phyloP scores from a whole-genome alignment of 2,113 vertebrate genomes.

The Myotis lucifugus region DNA sequence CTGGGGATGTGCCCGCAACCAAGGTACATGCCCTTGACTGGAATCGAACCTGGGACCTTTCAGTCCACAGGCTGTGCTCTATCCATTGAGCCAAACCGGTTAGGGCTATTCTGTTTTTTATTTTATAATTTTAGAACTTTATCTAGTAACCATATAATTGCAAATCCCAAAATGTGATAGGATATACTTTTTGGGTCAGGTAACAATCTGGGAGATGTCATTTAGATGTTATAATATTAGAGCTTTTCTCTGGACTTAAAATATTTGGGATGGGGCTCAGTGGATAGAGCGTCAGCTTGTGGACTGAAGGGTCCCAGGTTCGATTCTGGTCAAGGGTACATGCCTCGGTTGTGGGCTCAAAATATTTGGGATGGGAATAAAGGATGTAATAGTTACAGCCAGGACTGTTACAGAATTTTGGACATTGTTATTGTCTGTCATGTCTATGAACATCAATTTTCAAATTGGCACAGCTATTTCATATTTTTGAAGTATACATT shows the following conservation, averaged over 20 bases:
- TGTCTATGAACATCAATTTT: not conserved
- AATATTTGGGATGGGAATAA: not conserved
- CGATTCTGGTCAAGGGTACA: no score
- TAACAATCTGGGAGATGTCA: not conserved
- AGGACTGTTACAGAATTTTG: not conserved
- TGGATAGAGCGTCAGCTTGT: no score
- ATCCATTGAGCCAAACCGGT: no score
- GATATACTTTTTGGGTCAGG: not conserved
- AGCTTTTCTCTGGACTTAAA: slow-evolving; percentile 5
- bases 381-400: not conserved
- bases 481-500: not conserved
- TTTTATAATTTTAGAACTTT: not conserved
- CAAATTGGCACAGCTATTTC: not conserved
- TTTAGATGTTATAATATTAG: not conserved
- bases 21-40: no score
- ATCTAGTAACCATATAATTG: not conserved
- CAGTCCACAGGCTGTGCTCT: no score
- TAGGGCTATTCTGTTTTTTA: not conserved
- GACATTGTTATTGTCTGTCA: not conserved
- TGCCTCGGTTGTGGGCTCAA: not conserved
- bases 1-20: no score
- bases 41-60: no score
- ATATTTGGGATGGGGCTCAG: not conserved
- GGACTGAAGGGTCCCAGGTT: no score
- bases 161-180: not conserved